Base-by-base conservation (phyloP, 2,113 vertebrate species). In the Melierax canorus region DNA sequence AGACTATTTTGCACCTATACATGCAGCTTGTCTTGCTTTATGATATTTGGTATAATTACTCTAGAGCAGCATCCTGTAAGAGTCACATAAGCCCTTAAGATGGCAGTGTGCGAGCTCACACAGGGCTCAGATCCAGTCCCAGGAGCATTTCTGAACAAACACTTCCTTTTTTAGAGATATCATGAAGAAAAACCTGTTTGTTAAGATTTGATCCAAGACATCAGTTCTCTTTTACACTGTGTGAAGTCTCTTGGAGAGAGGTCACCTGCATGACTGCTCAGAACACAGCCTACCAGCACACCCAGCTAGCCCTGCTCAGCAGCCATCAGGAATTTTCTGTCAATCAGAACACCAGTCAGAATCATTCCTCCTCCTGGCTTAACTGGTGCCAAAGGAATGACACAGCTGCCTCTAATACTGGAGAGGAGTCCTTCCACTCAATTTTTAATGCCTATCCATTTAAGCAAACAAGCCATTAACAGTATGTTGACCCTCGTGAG, bases 21-120 rank as follows among this genome's bases (percentile, higher is more conserved):
- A 84, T 22, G 12, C 51, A 75, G 43, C 46, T 66, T 51, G 11
- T 46, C 69, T 76, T 76, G 58, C 55, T 20, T 67, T 41, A 34
- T 27, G 62, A 6, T 62, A 55, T 38, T 77, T 26, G 34, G 43
- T 43, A 17, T 41, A 41, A 82, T 27, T 32, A 64, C 50, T 71
- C 51, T 32, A 66, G 36, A 75, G 62, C 69, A 85, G 56, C 84
- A 75, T 29, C 51, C 86, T 90, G 77, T 5, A 69, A 85, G 66
- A 93, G 74, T 79, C 87, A 50, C 74, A 12, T 9, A 60, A 26
- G 29, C 58, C 94, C 96, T 96, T 94, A 81, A 97, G 96, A 95
- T 64, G 87, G 85, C 93, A 97, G 66, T 68, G 58, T 85, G 74
- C 1, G 19, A 88, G 63, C 85, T 96, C 90, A 56, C 48, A 58